A percentile compares a stretch with the other conserved stretches of the same genome.
phyloP scores from a whole-genome alignment of 2,797 vertebrate species.

The Loriculus beryllinus region DNA sequence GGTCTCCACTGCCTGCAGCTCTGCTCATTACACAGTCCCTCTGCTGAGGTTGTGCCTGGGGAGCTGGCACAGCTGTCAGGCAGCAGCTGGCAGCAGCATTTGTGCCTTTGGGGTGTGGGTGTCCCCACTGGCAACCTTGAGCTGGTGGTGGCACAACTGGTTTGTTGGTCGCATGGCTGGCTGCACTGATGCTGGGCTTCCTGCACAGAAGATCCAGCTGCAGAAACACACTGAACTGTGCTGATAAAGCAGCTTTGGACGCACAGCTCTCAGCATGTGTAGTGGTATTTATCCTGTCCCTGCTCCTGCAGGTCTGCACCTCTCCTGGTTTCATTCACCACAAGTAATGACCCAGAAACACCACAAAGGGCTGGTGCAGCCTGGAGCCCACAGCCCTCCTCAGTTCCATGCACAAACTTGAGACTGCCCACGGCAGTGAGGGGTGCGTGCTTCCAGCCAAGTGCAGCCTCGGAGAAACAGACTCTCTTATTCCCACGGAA shows the following conservation, averaged over 20 bases:
- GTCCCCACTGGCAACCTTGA: neutral
- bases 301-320: neutral
- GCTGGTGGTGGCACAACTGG: neutral
- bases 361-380: neutral
- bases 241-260: neutral
- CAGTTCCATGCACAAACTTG: accelerated
- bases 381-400: neutral
- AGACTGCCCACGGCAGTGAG: accelerated
- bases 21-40: neutral
- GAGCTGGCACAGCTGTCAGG: neutral
- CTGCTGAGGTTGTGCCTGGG: neutral
- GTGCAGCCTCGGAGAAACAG: neutral
- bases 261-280: neutral
- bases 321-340: neutral
- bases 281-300: accelerated
- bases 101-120: neutral
- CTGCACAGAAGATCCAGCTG: neutral
- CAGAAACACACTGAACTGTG: neutral
- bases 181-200: neutral
- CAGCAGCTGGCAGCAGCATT: neutral
- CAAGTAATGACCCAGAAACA: neutral
- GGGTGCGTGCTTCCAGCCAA: neutral
- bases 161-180: neutral
- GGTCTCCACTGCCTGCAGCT: neutral
- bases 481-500: neutral